Base-by-base conservation (phyloP, 2,113 vertebrate species). In the Polypterus bichir region DNA sequence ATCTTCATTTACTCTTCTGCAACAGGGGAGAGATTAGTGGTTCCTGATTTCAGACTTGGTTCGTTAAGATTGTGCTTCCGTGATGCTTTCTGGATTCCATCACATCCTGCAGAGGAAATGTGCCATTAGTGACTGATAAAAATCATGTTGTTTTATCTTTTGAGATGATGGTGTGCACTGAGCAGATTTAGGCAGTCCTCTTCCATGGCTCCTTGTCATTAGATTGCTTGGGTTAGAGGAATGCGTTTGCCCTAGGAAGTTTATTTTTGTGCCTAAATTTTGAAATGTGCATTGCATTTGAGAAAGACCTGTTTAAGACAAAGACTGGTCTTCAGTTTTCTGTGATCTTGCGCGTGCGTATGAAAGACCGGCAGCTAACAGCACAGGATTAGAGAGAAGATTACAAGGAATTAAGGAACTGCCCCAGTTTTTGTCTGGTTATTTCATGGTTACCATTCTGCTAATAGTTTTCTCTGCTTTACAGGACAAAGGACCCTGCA, bases 401-500 rank as follows among this genome's bases (percentile, higher is more conserved):
- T 53, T 53, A 10, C 51, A 8, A 10, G 51, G 10, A 7, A 53
- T 10, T 53, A 10, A 53, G 51, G 7, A 7, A 53, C 7, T 53
- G 7, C 7, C 51, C 10, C 7, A 53, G 51, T 53, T 7, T 10
- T 53, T 53, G 7, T 7, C 10, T 53, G 51, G 51, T 53, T 53
- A 7, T 53, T 7, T 8, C 7, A 7, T 53, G 51, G 51, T 53
- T 27, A 27, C 27, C 27, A 27, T 27, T 27, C 27, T 27, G 27
- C 27, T 27, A 27, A 27, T 27, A 27, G 27, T 27, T 27, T 49
- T 54, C 59, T 48, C 73, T 68, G 65, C 58, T 47, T 44, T 61
- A 0, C 69, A 98, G 95, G 92, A 47, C 93, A 97, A 73, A 73
- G 87, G 69, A 94, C 89, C 7, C 85, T 98, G 57, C 89, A 91